Evolutionary conservation across 2,113 vertebrate species (phyloP).

Genomic region (Glaucomys volans): DNA sequence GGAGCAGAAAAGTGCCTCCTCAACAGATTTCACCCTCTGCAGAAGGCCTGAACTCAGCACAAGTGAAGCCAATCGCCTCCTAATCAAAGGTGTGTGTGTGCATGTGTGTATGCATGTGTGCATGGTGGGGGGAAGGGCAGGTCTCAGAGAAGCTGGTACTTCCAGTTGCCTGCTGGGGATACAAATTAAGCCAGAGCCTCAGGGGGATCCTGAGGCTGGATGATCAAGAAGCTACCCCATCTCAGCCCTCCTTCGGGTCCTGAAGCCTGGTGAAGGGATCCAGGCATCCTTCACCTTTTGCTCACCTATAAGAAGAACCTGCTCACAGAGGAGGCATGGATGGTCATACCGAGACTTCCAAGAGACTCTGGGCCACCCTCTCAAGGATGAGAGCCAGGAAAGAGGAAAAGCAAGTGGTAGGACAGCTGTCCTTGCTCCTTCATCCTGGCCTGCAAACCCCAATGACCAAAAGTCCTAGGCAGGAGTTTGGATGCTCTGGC

Average conservation of each 20-base stretch:
- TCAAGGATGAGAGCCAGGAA: neutral
- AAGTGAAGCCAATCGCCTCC: slow-evolving; percentile 81
- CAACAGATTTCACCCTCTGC: slow-evolving; percentile 89
- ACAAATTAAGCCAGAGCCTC: neutral
- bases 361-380: neutral
- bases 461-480: neutral
- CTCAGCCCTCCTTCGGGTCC: neutral
- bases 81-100: slow-evolving; percentile 53
- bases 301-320: neutral
- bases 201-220: neutral
- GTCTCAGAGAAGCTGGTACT: slow-evolving; percentile 83
- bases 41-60: slow-evolving; percentile 93
- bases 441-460: neutral
- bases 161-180: slow-evolving; percentile 48
- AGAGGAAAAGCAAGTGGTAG: neutral
- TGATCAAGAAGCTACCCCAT: neutral
- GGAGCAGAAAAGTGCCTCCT: slow-evolving; percentile 91
- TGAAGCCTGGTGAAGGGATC: neutral
- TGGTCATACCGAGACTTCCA: neutral
- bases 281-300: neutral
- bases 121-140: neutral
- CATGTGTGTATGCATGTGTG: neutral
- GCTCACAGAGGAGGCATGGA: neutral
- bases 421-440: neutral
- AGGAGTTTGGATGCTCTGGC: neutral